Evolutionary conservation across 35 echinoderm and acorn worm genomes (phyloP), one percentile per base, ranked within the genome.

Genomic region (Strongylocentrotus purpuratus): DNA sequence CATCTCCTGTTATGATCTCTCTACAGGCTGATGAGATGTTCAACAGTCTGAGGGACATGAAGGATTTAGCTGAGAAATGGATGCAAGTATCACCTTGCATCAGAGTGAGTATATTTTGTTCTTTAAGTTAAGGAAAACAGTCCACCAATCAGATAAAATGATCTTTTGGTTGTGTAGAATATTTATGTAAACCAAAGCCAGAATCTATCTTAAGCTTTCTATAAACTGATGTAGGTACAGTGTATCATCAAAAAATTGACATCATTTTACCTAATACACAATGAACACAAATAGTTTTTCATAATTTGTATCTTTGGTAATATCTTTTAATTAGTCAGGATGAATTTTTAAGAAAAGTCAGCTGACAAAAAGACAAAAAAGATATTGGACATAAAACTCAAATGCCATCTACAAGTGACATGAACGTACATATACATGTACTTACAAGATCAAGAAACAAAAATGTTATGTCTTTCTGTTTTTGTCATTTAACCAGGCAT

Each of bases 51-150:
- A 70, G 94, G 31, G 60, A 94, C 32, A 94, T 94, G 33, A 94
- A 94, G 15, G 94, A 94, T 45, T 33, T 85, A 31, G 78, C 78
- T 20, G 94, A 85, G 78, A 94, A 94, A 94, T 86, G 60, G 60
- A 5, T 86, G 10, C 18, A 31, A 85, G 59, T 94, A 45, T 71
- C 60, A 33, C 78, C 78, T 58, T 86, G 59, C 14, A 94, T 94
- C 46, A 86, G 78, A 48, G 94, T 94, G 45, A 94, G 60, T 41
- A 20, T 61, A 28, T 8, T 46, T 41, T 50, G 15, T 55, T 10
- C 1, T 10, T 55, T 55, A 55, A 55, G 50, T 55, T 55, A 0
- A 55, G 15, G 9, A 10, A 14, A 55, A 55, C 50, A 55, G 50
- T 55, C 50, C 50, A 55, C 15, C 50, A 55, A 55, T 55, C 7